phyloP scores from a whole-genome alignment of 64 coral and sea anemone genomes.

The Actinia tenebrosa region DNA sequence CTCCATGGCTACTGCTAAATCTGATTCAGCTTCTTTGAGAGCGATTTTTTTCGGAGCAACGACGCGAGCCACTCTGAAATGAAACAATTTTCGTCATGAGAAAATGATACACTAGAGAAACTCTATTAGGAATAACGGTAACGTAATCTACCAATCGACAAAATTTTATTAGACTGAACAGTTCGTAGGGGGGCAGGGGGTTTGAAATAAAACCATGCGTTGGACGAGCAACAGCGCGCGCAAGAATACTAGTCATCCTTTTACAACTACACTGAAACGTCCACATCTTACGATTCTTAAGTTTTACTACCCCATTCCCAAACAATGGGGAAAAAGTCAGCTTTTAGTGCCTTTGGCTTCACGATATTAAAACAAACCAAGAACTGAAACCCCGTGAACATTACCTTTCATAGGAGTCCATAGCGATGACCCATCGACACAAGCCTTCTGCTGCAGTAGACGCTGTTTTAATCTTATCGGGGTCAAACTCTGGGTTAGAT shows the following conservation, averaged over 20 bases:
- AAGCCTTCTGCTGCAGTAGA: slow-evolving; percentile 91
- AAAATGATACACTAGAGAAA: neutral
- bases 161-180: too few species aligned
- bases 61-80: slow-evolving; percentile 86
- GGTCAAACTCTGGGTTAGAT: slow-evolving; percentile 92
- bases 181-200: too few species aligned
- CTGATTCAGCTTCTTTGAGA: slow-evolving; percentile 79
- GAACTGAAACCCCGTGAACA: neutral
- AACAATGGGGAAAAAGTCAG: too few species aligned
- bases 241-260: too few species aligned
- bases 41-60: slow-evolving; percentile 95
- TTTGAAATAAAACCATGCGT: too few species aligned
- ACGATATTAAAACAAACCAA: neutral
- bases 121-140: too few species aligned
- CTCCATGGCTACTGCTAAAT: slow-evolving; percentile 91
- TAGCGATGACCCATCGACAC: slow-evolving; percentile 95
- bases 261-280: too few species aligned
- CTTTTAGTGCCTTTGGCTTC: too few species aligned
- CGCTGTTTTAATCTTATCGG: slow-evolving; percentile 95
- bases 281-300: too few species aligned
- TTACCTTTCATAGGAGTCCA: slow-evolving; percentile 96
- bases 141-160: too few species aligned
- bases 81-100: neutral
- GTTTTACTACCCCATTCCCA: too few species aligned
- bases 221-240: too few species aligned